Base-by-base conservation (phyloP, 1,140 invertebrate species). In the Apis cerana region DNA sequence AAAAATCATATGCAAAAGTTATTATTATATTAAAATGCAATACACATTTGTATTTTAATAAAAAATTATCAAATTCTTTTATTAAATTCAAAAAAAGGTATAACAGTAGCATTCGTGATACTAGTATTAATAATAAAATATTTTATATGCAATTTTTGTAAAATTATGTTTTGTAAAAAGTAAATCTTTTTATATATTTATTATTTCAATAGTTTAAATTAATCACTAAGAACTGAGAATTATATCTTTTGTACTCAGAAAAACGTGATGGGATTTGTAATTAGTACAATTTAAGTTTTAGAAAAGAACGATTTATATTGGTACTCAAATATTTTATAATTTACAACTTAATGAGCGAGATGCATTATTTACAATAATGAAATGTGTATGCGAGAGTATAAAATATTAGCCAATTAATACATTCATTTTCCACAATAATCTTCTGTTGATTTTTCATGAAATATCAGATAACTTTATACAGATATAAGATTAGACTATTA, bases 291-390 rank as follows among this genome's bases (percentile, higher is more conserved):
- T 62, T 27, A 67, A 68, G 50, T 48, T 67, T 80, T 64, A 62
- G 67, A 54, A 56, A 74, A 80, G 50, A 65, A 87, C 75, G 54
- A 71, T 56, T 58, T 84, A 64, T 80, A 87, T 87, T 84, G 58
- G 59, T 80, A 80, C 54, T 64, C 71, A 54, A 27, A 50, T 85
- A 80, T 85, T 83, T 52, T 85, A 83, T 76, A 77, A 89, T 90
- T 88, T 89, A 90, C 75, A 89, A 79, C 27, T 62, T 62, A 87
- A 87, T 89, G 89, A 81, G 71, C 64, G 87, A 89, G 65, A 89
- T 82, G 90, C 59, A 85, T 87, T 91, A 91, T 91, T 90, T 91
- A 91, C 90, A 91, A 76, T 80, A 80, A 90, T 91, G 90, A 88
- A 75, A 81, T 80, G 70, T 81, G 64, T 84, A 83, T 84, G 84